Evolutionary conservation across 2,888 invertebrate genomes (phyloP).

Genomic region (Encarsia formosa): DNA sequence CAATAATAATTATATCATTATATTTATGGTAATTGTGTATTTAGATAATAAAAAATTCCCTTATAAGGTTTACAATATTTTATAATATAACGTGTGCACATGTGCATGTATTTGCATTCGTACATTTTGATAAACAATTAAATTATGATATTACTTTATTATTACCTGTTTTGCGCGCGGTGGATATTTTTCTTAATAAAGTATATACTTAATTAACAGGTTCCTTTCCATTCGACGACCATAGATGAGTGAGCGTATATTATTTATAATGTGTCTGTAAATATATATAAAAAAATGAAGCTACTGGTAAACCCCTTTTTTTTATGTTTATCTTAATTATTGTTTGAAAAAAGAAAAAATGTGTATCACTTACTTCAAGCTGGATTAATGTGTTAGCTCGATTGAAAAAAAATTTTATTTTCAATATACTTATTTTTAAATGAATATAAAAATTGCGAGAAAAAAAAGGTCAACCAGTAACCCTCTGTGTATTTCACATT

Average conservation of each 20-base stretch:
- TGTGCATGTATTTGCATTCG: conserved; percentile 14
- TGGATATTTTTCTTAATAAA: not conserved
- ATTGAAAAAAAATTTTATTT: no score
- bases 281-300: not conserved
- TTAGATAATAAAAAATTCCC: conserved; percentile 16
- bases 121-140: conserved; percentile 11
- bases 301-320: not conserved
- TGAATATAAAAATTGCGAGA: no score
- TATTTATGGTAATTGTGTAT: not conserved
- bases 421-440: no score
- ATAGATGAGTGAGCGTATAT: conserved; percentile 2
- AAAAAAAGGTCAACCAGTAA: no score
- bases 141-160: no score
- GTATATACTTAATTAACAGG: not conserved
- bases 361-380: no score
- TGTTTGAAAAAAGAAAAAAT: no score
- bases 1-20: no score
- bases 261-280: conserved; percentile 1
- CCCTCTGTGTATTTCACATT: no score
- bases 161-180: no score
- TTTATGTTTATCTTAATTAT: no score
- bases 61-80: conserved; percentile 13
- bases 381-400: no score
- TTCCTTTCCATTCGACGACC: conserved; percentile 2
- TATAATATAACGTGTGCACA: conserved; percentile 17